Evolutionary conservation across 35 echinoderm and acorn worm genomes (phyloP).

Genomic region (Strongylocentrotus purpuratus): DNA sequence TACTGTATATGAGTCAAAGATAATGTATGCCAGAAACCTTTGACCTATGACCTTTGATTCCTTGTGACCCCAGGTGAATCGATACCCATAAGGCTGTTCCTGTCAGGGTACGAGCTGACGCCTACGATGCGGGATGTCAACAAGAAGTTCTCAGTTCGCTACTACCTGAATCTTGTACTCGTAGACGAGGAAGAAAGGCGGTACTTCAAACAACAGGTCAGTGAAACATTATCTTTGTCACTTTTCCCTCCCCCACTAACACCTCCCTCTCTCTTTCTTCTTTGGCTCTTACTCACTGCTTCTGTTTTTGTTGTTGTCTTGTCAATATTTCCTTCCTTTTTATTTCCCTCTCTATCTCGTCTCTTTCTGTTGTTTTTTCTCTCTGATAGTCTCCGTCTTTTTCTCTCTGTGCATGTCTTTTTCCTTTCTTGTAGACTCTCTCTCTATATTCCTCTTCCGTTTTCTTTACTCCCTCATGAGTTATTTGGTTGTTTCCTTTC

Average conservation of each 20-base stretch:
- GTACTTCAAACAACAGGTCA: slow-evolving; percentile 99
- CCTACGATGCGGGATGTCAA: slow-evolving; percentile 97
- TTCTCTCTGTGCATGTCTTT: neutral
- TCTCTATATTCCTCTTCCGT: too few species aligned
- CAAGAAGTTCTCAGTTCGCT: slow-evolving; percentile 98
- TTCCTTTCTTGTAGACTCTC: too few species aligned
- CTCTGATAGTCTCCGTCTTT: neutral
- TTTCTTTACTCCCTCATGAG: too few species aligned
- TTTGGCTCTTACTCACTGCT: neutral
- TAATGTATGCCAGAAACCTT: neutral
- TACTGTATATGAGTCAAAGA: too few species aligned
- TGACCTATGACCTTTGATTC: neutral
- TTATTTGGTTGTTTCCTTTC: too few species aligned
- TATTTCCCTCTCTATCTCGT: neutral
- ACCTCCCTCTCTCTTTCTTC: neutral
- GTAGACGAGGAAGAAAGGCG: slow-evolving; percentile 97
- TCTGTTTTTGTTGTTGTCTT: neutral
- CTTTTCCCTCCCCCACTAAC: neutral
- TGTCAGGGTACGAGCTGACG: slow-evolving; percentile 96
- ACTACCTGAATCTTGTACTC: slow-evolving; percentile 98
- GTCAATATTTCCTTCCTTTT: too few species aligned
- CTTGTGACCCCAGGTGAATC: slow-evolving; percentile 79
- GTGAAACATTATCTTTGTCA: neutral
- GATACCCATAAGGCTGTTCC: slow-evolving; percentile 94
- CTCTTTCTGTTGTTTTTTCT: neutral